These are phyloP conservation scores for Hippopotamyrus pictus DNA, from an alignment of 2,797 vertebrate genomes.

Conservation along the genomic window DNA sequence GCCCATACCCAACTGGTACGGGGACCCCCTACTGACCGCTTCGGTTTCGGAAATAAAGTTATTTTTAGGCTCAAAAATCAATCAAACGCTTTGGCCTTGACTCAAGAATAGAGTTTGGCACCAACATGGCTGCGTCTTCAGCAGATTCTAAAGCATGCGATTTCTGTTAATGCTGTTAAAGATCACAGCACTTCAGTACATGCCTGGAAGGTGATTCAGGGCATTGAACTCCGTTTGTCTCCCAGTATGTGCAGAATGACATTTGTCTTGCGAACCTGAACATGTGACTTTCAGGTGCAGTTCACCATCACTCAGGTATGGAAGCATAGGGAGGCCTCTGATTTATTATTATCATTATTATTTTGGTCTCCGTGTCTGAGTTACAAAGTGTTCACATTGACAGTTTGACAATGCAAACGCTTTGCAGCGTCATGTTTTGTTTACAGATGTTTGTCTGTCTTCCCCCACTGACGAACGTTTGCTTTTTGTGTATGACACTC, in stretches of 20 bases:
- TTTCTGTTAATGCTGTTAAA: background rate
- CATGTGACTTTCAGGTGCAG: slow-evolving; percentile 9
- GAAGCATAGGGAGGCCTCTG: slow-evolving; percentile 4
- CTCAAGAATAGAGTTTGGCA: background rate
- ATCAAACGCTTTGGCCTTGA: background rate
- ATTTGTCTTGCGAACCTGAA: slow-evolving; percentile 14
- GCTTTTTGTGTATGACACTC: slow-evolving; percentile 32
- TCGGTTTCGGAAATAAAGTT: slow-evolving; percentile 2
- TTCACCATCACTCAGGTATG: background rate
- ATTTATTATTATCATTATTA: background rate
- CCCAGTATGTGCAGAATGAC: background rate
- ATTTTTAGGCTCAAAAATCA: background rate
- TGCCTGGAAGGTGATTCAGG: background rate
- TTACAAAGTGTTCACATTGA: slow-evolving; percentile 17
- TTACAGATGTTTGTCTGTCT: slow-evolving; percentile 15
- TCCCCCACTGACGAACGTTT: slow-evolving; percentile 39
- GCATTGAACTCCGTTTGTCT: background rate
- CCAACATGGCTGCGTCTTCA: slow-evolving; percentile 15
- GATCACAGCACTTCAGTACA: background rate
- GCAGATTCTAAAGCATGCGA: slow-evolving; percentile 17
- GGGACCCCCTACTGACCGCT: slow-evolving; percentile 20
- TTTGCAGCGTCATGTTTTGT: slow-evolving; percentile 31
- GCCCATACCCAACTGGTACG: slow-evolving; percentile 62
- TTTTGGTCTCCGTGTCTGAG: slow-evolving; percentile 11
- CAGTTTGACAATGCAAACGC: slow-evolving; percentile 33